Evolutionary conservation across 1,140 invertebrate species (phyloP).

Genomic region (Dendroctonus valens): DNA sequence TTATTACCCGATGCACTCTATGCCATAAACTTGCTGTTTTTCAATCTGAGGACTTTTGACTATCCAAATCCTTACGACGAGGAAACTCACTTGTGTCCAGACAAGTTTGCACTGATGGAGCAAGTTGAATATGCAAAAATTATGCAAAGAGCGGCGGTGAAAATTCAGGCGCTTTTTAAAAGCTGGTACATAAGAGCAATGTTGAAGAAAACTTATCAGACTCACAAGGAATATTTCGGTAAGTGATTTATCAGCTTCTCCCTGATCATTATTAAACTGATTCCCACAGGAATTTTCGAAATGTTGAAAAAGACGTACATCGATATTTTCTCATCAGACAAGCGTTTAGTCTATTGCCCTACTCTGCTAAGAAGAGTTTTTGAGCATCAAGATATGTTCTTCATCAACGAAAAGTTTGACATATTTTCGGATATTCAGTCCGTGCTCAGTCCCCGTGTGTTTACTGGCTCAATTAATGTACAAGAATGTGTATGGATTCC

Average conservation of each 20-base stretch:
- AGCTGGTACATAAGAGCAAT: conserved; percentile 30
- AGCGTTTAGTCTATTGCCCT: conserved; percentile 17
- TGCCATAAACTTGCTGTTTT: conserved; percentile 8
- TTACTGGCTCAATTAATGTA: conserved; percentile 6
- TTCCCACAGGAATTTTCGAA: conserved; percentile 18
- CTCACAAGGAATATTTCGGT: conserved; percentile 24
- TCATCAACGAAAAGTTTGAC: conserved; percentile 11
- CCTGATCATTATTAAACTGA: neutral
- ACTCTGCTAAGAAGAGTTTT: conserved; percentile 32
- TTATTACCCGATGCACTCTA: neutral
- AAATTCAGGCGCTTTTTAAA: conserved; percentile 41
- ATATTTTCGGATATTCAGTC: conserved; percentile 23
- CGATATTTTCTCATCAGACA: conserved; percentile 13
- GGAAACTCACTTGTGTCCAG: conserved; percentile 17
- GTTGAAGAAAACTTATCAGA: conserved; percentile 10
- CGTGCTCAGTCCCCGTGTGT: conserved; percentile 13
- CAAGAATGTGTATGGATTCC: conserved; percentile 28
- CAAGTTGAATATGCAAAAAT: conserved; percentile 30
- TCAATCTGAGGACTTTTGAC: conserved; percentile 20
- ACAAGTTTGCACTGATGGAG: conserved; percentile 8
- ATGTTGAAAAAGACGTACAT: conserved; percentile 17
- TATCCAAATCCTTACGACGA: conserved; percentile 15
- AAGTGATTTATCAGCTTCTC: neutral
- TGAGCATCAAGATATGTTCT: conserved; percentile 8
- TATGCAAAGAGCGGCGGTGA: conserved; percentile 35